Conservation (phyloP, 2,888 invertebrate genomes). For the Maniola hyperantus region DNA sequence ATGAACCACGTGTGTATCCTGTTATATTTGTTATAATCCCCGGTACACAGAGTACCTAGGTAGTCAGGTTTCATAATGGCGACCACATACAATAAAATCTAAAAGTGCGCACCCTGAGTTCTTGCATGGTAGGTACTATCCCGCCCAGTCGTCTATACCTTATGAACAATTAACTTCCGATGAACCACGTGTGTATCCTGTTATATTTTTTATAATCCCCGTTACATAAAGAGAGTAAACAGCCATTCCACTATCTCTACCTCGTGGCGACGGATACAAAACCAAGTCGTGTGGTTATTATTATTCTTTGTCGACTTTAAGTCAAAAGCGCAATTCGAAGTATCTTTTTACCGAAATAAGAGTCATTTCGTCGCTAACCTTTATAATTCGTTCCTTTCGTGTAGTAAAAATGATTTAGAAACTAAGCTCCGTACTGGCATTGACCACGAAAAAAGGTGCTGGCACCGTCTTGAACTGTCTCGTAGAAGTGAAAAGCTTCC, state of each 20-base stretch:
- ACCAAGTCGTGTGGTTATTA: too few relatives aligned
- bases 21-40: conserved; percentile 22
- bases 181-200: background rate
- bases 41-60: conserved; percentile 13
- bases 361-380: background rate
- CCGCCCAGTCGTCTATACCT: background rate
- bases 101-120: background rate
- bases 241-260: too few relatives aligned
- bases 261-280: too few relatives aligned
- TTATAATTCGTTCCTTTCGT: background rate
- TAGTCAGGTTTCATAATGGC: background rate
- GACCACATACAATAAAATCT: background rate
- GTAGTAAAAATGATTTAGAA: background rate
- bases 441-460: conserved; percentile 11
- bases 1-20: background rate
- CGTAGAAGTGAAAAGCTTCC: background rate
- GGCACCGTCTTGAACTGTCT: background rate
- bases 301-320: too few relatives aligned
- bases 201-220: conserved; percentile 20
- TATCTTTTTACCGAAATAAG: background rate
- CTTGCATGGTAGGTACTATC: background rate
- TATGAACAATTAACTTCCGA: conserved; percentile 22
- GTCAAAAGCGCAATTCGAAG: background rate
- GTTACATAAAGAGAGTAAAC: conserved; percentile 1
- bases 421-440: background rate